Conservation (phyloP, 2,797 vertebrate species). For the Peromyscus attwateri region DNA sequence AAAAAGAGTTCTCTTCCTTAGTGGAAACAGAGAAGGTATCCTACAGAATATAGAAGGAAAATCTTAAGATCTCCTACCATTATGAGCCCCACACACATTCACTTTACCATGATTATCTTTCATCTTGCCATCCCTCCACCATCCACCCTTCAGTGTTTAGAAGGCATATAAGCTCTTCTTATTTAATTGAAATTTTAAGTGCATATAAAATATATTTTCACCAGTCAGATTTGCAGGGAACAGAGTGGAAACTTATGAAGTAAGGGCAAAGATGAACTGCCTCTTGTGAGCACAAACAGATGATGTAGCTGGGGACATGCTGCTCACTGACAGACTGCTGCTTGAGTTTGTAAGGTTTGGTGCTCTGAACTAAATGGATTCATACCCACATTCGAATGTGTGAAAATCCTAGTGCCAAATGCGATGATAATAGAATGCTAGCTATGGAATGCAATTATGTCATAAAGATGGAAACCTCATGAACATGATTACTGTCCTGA, state of each 20-base stretch:
- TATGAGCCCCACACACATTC: background rate
- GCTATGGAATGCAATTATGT: background rate
- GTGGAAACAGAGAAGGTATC: background rate
- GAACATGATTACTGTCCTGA: background rate
- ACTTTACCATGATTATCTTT: background rate
- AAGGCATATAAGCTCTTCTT: background rate
- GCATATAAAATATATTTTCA: background rate
- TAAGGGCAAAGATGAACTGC: background rate
- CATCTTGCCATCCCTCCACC: background rate
- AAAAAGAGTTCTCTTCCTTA: background rate
- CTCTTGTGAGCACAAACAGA: background rate
- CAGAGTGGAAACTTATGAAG: background rate
- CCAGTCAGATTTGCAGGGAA: background rate
- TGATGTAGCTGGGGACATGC: rapidly evolving
- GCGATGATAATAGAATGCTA: background rate
- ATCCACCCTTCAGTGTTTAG: background rate
- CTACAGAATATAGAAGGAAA: background rate
- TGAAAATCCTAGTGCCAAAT: background rate
- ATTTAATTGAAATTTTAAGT: background rate
- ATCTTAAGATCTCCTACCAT: background rate
- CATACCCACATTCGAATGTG: rapidly evolving
- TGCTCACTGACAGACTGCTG: background rate
- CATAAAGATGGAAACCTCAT: background rate
- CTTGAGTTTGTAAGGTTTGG: background rate
- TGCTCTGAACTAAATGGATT: background rate